Evolutionary conservation across 2,113 vertebrate genomes (phyloP), one percentile per base, ranked within the genome.

Genomic region (Actenoides hombroni): DNA sequence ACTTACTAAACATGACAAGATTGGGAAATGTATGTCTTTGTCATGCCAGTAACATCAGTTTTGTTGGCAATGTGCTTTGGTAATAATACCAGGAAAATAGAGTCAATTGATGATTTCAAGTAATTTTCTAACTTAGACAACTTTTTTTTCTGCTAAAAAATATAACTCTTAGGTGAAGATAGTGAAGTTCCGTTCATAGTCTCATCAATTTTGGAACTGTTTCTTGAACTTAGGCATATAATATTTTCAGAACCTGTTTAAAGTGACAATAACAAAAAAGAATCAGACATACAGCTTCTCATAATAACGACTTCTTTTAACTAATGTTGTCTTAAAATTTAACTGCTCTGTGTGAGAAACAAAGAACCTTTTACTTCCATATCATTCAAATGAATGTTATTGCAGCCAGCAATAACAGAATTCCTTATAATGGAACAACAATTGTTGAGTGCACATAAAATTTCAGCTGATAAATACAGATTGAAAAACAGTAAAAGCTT

Each of bases 401-500:
- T 90, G 60, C 42, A 96, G 29, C 11, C 54, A 93, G 42, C 39
- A 86, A 26, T 75, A 95, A 56, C 75, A 51, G 56, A 95, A 88
- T 78, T 83, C 56, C 37, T 60, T 78, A 90, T 44, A 79, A 95
- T 5, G 5, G 69, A 83, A 64, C 74, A 78, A 51, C 64, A 93
- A n/a, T 78, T 75, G 40, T 88, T 75, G 44, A 92, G 40, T 65
- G 48, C 53, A 85, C 8, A 8, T 85, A 93, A 95, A 92, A 94
- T 95, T 86, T 94, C 64, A 94, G 19, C 65, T 92, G 88, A 92
- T 90, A 90, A 70, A 83, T 78, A 93, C 23, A 90, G 85, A 93
- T 2, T 88, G 46, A 88, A 93, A 93, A 96, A 31, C 12, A 88
- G 68, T 24, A 90, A 91, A 96, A 92, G 56, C 93, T 92, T 69